A percentile compares a stretch with the other conserved stretches of the same genome.
phyloP scores from a whole-genome alignment of 37 sponge, comb jelly and placozoan species.

The Beroe forskalii region DNA sequence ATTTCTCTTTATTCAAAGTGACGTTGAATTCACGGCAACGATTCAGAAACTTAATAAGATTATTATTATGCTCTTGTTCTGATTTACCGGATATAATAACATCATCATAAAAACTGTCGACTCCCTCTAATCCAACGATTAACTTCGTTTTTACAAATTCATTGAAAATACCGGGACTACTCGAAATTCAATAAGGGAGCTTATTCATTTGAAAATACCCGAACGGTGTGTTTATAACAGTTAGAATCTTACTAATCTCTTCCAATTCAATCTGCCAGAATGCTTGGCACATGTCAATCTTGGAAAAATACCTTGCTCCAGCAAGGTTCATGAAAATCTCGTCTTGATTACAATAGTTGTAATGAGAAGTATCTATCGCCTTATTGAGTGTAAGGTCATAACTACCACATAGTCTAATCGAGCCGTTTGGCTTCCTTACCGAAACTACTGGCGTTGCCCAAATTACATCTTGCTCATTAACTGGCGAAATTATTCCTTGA shows the following conservation, averaged over 20 bases:
- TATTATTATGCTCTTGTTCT: neutral
- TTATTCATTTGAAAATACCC: neutral
- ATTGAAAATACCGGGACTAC: neutral
- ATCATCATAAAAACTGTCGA: neutral
- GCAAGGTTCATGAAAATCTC: slow-evolving; percentile 4
- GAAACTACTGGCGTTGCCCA: slow-evolving; percentile 70
- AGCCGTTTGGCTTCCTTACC: slow-evolving; percentile 60
- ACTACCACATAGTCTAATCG: slow-evolving; percentile 68
- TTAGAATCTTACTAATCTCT: slow-evolving; percentile 42
- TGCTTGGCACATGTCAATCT: slow-evolving; percentile 67
- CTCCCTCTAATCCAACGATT: neutral
- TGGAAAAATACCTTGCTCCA: slow-evolving; percentile 40
- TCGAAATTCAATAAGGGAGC: neutral
- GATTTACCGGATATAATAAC: neutral
- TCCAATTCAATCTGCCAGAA: slow-evolving; percentile 37
- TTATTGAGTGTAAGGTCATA: slow-evolving; percentile 51
- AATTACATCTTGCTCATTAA: slow-evolving; percentile 55
- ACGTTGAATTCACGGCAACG: neutral
- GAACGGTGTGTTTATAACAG: slow-evolving; percentile 56
- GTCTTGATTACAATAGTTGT: neutral
- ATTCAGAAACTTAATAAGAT: neutral
- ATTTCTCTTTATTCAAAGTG: neutral
- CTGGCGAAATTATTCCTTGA: slow-evolving; percentile 62
- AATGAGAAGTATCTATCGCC: neutral
- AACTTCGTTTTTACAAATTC: neutral